Conservation (phyloP, 2,113 vertebrate species). For the Zosterops lateralis region DNA sequence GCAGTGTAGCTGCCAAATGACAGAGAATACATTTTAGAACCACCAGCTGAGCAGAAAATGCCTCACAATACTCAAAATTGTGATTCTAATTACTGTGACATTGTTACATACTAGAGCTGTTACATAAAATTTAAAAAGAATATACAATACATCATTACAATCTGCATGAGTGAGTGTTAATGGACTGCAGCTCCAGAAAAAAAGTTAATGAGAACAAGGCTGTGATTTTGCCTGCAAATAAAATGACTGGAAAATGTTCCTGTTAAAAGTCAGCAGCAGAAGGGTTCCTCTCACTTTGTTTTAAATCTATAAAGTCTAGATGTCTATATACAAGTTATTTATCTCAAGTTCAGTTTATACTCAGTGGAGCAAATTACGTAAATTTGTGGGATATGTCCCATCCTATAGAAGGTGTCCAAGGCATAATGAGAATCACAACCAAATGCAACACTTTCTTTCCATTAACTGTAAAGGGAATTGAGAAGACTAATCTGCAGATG, state of each 20-base stretch:
- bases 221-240: conserved; percentile 24
- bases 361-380: background rate
- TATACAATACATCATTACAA: conserved; percentile 13
- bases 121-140: conserved; percentile 27
- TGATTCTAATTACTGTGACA: conserved; percentile 28
- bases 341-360: background rate
- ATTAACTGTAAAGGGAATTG: background rate
- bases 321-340: background rate
- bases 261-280: background rate
- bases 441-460: background rate
- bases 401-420: background rate
- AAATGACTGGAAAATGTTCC: background rate
- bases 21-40: conserved; percentile 1
- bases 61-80: background rate
- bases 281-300: background rate
- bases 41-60: background rate
- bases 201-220: conserved; percentile 24
- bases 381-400: background rate
- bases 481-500: background rate
- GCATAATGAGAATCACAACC: background rate
- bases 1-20: background rate
- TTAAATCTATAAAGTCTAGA: background rate
- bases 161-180: conserved; percentile 26
- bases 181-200: conserved; percentile 15
- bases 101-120: conserved; percentile 17